Conservation (phyloP, 2,888 invertebrate species). For the Drosophila dives region DNA sequence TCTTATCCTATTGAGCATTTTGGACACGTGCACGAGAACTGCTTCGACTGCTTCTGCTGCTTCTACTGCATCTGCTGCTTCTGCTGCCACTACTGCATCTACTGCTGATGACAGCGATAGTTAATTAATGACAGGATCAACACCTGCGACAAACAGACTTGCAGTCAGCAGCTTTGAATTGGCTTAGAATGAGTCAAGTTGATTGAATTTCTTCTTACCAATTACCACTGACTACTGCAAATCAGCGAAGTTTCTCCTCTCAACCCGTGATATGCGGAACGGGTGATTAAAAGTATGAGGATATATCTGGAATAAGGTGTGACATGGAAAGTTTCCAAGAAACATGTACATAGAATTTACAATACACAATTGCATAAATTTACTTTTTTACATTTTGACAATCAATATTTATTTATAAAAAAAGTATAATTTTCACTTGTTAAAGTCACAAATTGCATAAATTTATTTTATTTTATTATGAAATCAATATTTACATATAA, state of each 20-base stretch:
- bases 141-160: constrained; percentile 61
- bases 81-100: constrained; percentile 1
- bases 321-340: not conserved
- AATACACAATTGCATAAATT: not conserved
- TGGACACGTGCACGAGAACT: constrained; percentile 46
- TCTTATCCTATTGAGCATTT: constrained; percentile 48
- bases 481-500: not conserved
- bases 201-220: constrained; percentile 57
- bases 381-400: not conserved
- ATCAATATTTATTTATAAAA: not conserved
- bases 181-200: constrained; percentile 46
- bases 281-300: not conserved
- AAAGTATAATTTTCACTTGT: not conserved
- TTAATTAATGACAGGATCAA: constrained; percentile 67
- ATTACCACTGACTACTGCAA: constrained; percentile 63
- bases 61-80: constrained; percentile 2
- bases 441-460: not conserved
- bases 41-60: constrained; percentile 9
- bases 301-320: not conserved
- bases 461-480: not conserved
- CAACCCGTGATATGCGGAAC: constrained; percentile 46
- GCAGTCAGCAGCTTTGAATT: constrained; percentile 73
- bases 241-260: constrained; percentile 32
- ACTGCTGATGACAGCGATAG: constrained; percentile 70
- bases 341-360: not conserved